Base-by-base conservation (phyloP, 1,140 invertebrate genomes). In the Yoshiicerus persimilis region DNA sequence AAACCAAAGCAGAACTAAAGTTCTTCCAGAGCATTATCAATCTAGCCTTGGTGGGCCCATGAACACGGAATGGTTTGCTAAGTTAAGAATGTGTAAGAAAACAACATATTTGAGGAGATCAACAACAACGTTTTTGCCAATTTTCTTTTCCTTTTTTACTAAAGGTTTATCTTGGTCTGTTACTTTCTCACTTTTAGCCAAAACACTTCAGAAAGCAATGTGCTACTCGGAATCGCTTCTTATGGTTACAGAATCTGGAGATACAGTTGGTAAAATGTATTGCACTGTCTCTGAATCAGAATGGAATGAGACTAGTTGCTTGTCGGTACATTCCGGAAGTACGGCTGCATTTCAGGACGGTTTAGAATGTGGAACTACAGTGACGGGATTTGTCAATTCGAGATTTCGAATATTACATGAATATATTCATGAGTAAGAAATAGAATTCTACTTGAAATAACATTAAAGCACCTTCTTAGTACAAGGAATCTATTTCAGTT, bases 201-300 rank as follows among this genome's bases (percentile, higher is more conserved):
- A 86, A 38, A 86, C 75, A 1, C 23, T 85, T 11, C n/a, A 86
- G 13, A 87, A 88, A 38, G 38, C 66, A n/a, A 8, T 90, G 27
- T 64, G 56, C 34, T 91, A 86, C 38, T 47, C 89, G 4, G 90
- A 91, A 56, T 89, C 88, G 4, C 62, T 87, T 0, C 66, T 91
- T 4, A 36, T 90, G 56, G 86, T 91, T 0, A 87, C 41, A 2
- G 90, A 91, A 64, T 34, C 36, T 1, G 87, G 90, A 25, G 47
- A 34, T 16, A 86, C 80, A 4, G 84, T 89, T 10, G 90, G 90
- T 5, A 91, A 91, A 88, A 77, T 87, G 34, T 89, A 87, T 47
- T 84, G 62, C 16, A 62, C 84, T 16, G 84, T 90, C 16, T 27
- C 80, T 36, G 23, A 75, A 36, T n/a, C 62, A 8, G 38, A 89